Base-by-base conservation (phyloP, 2,888 invertebrate genomes). In the Euzophera pinguis region DNA sequence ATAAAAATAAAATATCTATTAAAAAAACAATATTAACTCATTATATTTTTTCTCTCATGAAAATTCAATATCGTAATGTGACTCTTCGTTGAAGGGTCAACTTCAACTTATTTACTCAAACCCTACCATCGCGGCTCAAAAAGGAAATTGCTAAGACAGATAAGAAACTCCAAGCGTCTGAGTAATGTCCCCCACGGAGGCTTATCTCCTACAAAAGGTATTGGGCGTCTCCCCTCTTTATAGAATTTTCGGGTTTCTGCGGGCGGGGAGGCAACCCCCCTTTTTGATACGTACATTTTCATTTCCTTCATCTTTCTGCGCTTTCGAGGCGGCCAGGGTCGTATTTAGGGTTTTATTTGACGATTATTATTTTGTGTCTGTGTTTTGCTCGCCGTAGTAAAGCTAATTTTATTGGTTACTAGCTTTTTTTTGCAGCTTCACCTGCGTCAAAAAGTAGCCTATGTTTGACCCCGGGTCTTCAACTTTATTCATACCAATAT, bases 281-380 rank as follows among this genome's bases (percentile, higher is more conserved):
- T 86, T 89, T 89, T 88, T 88, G 89, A 87, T 79, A 83, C 84
- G 89, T 86, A 88, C 89, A 87, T 87, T 89, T 89, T 90, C 89
- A 90, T 90, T 90, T 90, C 89, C 89, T 90, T 89, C 89, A 90
- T 89, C 89, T 90, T 90, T 90, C 87, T 81, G 87, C 81, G 85
- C 84, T 82, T 78, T 80, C 77, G 81, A 81, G 75, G 75, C 61
- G 57, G 37, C 29, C 73, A 70, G 84, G 71, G 71, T 52, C 63
- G 86, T 57, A 86, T 52, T 84, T 32, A 56, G 72, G 56, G 12
- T 5, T 22, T 42, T 5, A 29, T 29, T 38, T 22, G 29, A 16
- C 2, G 1, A 12, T 10, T 41, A 29, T n/a, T n/a, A n/a, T n/a
- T n/a, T n/a, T n/a, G n/a, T n/a, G n/a, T n/a, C n/a, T n/a, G n/a